These are phyloP conservation scores for Arctia plantaginis DNA, from an alignment of 2,888 invertebrate genomes.

Conservation along the genomic window DNA sequence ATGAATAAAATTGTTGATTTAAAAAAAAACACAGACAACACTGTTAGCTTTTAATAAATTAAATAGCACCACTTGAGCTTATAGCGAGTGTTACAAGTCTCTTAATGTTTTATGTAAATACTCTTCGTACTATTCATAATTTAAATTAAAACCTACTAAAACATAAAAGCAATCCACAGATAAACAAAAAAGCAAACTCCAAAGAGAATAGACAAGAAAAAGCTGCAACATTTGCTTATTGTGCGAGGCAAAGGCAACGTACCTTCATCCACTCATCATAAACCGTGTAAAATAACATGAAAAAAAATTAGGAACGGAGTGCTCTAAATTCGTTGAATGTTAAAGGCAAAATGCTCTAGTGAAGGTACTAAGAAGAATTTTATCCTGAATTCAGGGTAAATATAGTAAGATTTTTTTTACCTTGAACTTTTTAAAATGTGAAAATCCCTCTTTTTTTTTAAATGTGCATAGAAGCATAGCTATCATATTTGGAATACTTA, in stretches of 20 bases:
- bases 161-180: constrained; percentile 23
- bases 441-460: neutral
- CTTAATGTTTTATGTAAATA: neutral
- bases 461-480: neutral
- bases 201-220: constrained; percentile 51
- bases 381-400: neutral
- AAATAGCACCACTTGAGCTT: neutral
- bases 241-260: constrained; percentile 54
- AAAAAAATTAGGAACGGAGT: constrained; percentile 54
- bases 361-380: neutral
- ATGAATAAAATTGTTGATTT: too few species aligned
- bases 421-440: too few species aligned
- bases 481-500: too few species aligned
- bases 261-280: constrained; percentile 57
- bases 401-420: neutral
- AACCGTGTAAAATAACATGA: constrained; percentile 69
- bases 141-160: neutral
- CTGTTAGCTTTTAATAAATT: neutral
- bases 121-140: neutral
- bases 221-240: constrained; percentile 49
- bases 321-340: constrained; percentile 37
- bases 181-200: constrained; percentile 30
- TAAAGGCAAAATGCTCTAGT: constrained; percentile 28
- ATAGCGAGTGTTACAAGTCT: neutral
- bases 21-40: too few species aligned